Base-by-base conservation (phyloP, 2,888 invertebrate species). In the Tinea trinotella region DNA sequence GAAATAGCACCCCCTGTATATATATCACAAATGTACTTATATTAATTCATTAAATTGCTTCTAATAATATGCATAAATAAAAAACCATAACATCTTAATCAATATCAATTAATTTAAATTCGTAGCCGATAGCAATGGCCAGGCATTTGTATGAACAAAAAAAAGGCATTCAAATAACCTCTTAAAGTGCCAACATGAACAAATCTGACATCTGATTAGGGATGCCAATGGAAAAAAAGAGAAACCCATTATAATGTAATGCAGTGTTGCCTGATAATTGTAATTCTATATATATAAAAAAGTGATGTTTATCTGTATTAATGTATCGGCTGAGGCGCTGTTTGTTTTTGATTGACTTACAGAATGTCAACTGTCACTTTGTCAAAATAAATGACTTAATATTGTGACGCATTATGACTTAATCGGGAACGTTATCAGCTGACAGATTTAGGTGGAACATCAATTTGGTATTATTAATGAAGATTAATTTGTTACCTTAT, bases 181-280 rank as follows among this genome's bases (percentile, higher is more conserved):
- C 19, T 13, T 2, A n/a, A n/a, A 65, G 67, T 64, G 65, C 64
- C 70, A 74, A 71, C 74, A 71, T 70, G 68, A 70, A 54, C 64
- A 83, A 84, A 85, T 81, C 84, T 81, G 84, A 84, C 84, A 78
- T 70, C 63, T 85, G 84, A 85, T 82, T 82, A 83, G 84, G 84
- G 84, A 84, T 81, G 69, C 83, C 71, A 74, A 65, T n/a, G n/a
- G n/a, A 66, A 75, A 79, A 82, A 82, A 81, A 76, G 68, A 73
- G 71, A 66, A 71, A n/a, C 63, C 82, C 82, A 83, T 82, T 83
- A 84, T 80, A 70, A 68, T 63, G 65, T 65, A 70, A 70, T 68
- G 70, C 70, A 57, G 76, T 82, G 81, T 84, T 83, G 76, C 83
- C 81, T 81, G 84, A 83, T 83, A 83, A 85, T 84, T 82, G 82